A percentile compares a stretch with the other conserved stretches of the same genome.
Evolutionary conservation across 1,140 invertebrate genomes (phyloP).

Genomic region (Varroa destructor): DNA sequence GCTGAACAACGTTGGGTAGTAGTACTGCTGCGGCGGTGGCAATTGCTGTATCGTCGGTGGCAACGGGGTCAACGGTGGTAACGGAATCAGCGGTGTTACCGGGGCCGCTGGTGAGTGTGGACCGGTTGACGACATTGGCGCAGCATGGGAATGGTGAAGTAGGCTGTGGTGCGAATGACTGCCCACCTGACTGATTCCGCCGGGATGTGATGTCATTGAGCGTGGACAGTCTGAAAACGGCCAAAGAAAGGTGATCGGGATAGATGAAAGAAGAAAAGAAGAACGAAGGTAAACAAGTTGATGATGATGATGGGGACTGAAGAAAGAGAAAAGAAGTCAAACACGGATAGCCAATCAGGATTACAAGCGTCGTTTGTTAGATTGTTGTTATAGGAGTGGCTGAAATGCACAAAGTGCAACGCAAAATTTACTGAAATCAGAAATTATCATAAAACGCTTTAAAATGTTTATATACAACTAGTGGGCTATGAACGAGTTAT

Average conservation of each 20-base stretch:
- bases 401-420: too few relatives aligned
- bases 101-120: too few relatives aligned
- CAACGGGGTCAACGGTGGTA: constrained; percentile 19
- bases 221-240: constrained; percentile 8
- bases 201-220: constrained; percentile 1
- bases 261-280: too few relatives aligned
- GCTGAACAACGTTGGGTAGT: constrained; percentile 13
- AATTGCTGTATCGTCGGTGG: constrained; percentile 17
- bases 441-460: too few relatives aligned
- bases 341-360: neutral
- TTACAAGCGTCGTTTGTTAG: too few relatives aligned
- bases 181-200: neutral
- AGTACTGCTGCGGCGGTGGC: constrained; percentile 24
- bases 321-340: neutral
- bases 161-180: constrained; percentile 13
- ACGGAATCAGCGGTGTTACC: too few relatives aligned
- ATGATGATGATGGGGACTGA: neutral
- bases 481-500: too few relatives aligned
- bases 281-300: too few relatives aligned
- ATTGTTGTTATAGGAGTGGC: too few relatives aligned
- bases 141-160: neutral
- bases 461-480: too few relatives aligned
- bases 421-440: too few relatives aligned
- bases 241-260: neutral
- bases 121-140: too few relatives aligned